Evolutionary conservation across 2,888 invertebrate species (phyloP).

Genomic region (Sialis fuliginosa): DNA sequence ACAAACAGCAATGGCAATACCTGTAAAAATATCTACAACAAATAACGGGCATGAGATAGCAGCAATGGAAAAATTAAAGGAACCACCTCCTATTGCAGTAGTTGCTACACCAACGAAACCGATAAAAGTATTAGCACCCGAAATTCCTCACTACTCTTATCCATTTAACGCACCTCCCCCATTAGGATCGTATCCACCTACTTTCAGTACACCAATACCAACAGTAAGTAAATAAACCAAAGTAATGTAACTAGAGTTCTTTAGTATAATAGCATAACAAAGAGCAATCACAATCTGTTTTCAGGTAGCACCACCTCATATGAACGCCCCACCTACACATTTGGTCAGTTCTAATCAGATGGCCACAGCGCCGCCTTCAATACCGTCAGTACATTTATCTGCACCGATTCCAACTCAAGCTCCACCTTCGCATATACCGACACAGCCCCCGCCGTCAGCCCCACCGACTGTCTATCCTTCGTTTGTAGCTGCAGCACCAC

Average conservation of each 20-base stretch:
- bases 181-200: slow-evolving; percentile 19
- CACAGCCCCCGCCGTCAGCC: slow-evolving; percentile 25
- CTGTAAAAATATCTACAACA: slow-evolving; percentile 12
- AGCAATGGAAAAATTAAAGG: slow-evolving; percentile 16
- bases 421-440: slow-evolving; percentile 15
- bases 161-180: slow-evolving; percentile 18
- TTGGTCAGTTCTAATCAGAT: not conserved
- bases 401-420: slow-evolving; percentile 9
- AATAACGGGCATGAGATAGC: slow-evolving; percentile 5
- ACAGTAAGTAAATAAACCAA: not conserved
- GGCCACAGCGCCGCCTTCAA: not conserved
- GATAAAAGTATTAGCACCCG: slow-evolving; percentile 11
- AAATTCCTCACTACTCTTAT: slow-evolving; percentile 12
- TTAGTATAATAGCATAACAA: not conserved
- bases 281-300: not conserved
- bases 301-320: slow-evolving; percentile 2
- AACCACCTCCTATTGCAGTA: slow-evolving; percentile 2
- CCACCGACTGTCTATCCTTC: slow-evolving; percentile 27
- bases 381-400: slow-evolving; percentile 3
- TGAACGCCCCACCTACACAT: slow-evolving; percentile 2
- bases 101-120: slow-evolving; percentile 4
- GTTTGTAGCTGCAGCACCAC: slow-evolving; percentile 24
- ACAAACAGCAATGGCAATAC: slow-evolving; percentile 7
- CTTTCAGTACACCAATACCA: slow-evolving; percentile 12
- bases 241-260: not conserved